These are phyloP conservation scores for Ophion costatus DNA, from an alignment of 2,888 invertebrate genomes.

Conservation along the genomic window DNA sequence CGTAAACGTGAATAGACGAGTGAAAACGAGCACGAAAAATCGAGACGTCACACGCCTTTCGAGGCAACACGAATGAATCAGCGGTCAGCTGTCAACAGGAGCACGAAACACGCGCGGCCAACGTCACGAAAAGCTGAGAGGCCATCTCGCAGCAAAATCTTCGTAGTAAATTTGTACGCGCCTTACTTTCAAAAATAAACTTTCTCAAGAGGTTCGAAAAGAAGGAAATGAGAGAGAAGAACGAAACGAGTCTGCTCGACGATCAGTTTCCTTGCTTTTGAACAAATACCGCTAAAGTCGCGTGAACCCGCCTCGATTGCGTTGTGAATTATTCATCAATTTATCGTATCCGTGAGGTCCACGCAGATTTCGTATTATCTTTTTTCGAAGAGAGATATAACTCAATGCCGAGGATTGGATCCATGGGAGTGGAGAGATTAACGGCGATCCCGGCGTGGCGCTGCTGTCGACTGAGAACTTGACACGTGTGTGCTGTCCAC, in stretches of 20 bases:
- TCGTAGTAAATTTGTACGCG: not conserved
- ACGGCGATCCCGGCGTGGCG: not conserved
- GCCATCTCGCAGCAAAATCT: not conserved
- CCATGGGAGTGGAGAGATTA: not conserved
- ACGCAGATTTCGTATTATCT: not conserved
- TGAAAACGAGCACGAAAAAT: not conserved
- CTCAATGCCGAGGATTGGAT: not conserved
- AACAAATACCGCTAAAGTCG: not conserved
- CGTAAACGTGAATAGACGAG: not conserved
- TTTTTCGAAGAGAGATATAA: not conserved
- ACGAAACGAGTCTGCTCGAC: not conserved
- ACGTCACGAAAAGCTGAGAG: not conserved
- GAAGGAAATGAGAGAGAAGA: not conserved
- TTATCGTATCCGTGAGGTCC: not conserved
- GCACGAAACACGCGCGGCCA: not conserved
- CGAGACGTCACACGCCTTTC: not conserved
- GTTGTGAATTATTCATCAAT: not conserved
- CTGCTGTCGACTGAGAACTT: not conserved
- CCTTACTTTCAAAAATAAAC: not conserved
- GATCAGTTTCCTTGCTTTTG: not conserved
- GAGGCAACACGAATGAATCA: not conserved
- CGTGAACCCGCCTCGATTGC: not conserved
- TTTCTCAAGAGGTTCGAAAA: not conserved
- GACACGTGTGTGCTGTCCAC: not conserved
- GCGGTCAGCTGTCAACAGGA: not conserved